Evolutionary conservation across 2,113 vertebrate genomes (phyloP).

Genomic region (Thunnus maccoyii): DNA sequence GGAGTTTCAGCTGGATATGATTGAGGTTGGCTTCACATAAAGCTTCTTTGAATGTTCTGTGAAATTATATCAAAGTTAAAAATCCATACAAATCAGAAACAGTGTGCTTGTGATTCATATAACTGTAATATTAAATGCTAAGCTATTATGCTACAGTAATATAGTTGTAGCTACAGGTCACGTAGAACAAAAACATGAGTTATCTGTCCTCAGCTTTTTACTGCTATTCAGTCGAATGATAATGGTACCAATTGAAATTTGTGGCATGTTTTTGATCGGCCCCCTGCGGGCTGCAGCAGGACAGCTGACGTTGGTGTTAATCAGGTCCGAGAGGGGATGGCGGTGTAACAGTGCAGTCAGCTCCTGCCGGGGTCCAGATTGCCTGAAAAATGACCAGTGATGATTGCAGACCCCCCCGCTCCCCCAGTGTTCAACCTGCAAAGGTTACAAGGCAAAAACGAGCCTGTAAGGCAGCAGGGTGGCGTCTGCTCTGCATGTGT

Average conservation of each 20-base stretch:
- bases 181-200: too few relatives aligned
- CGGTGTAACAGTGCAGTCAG: neutral
- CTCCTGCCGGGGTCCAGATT: slow-evolving; percentile 25
- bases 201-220: too few relatives aligned
- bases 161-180: too few relatives aligned
- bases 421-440: neutral
- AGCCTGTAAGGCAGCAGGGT: neutral
- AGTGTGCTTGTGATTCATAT: too few relatives aligned
- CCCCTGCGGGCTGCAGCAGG: neutral
- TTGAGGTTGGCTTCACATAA: too few relatives aligned
- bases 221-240: neutral
- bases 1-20: too few relatives aligned
- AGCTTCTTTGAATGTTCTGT: too few relatives aligned
- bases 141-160: too few relatives aligned
- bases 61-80: too few relatives aligned
- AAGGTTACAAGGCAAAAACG: neutral
- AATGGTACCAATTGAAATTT: neutral
- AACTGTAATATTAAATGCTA: too few relatives aligned
- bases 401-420: neutral
- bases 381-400: neutral
- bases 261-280: neutral
- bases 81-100: too few relatives aligned
- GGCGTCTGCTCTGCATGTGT: neutral
- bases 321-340: neutral
- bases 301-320: neutral